These are phyloP conservation scores for Odontamblyopus rebecca DNA, from an alignment of 2,797 vertebrate genomes.

Conservation along the genomic window DNA sequence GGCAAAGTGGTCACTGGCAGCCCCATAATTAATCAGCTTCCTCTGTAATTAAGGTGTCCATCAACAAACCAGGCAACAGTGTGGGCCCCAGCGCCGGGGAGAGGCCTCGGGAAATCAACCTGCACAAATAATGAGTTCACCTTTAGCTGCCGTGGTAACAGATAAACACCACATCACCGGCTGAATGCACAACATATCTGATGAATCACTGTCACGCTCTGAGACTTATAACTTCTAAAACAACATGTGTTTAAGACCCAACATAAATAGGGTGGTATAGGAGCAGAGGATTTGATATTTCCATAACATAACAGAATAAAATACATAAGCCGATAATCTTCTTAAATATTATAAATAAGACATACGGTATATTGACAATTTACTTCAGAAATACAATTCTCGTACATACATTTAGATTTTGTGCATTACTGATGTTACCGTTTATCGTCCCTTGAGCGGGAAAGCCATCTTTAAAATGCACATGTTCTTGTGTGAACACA, in stretches of 20 bases:
- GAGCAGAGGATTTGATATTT: not conserved
- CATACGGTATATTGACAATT: not conserved
- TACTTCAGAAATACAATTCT: not conserved
- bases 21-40: constrained; percentile 82
- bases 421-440: constrained; percentile 37
- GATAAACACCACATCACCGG: constrained; percentile 30
- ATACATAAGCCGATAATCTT: not conserved
- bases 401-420: not conserved
- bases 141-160: constrained; percentile 50
- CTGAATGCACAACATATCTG: constrained; percentile 27
- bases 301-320: not conserved
- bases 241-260: not conserved
- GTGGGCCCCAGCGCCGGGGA: constrained; percentile 12
- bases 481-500: constrained; percentile 77
- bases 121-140: constrained; percentile 63
- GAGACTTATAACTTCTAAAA: not conserved
- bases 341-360: not conserved
- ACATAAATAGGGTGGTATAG: not conserved
- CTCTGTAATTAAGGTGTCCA: constrained; percentile 80
- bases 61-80: constrained; percentile 60
- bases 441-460: constrained; percentile 14
- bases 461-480: constrained; percentile 21
- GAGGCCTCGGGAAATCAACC: constrained; percentile 38
- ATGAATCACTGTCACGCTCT: constrained; percentile 24
- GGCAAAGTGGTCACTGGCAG: constrained; percentile 58